Evolutionary conservation across 1,140 invertebrate species (phyloP).

Genomic region (Melipona quadrifasciata): DNA sequence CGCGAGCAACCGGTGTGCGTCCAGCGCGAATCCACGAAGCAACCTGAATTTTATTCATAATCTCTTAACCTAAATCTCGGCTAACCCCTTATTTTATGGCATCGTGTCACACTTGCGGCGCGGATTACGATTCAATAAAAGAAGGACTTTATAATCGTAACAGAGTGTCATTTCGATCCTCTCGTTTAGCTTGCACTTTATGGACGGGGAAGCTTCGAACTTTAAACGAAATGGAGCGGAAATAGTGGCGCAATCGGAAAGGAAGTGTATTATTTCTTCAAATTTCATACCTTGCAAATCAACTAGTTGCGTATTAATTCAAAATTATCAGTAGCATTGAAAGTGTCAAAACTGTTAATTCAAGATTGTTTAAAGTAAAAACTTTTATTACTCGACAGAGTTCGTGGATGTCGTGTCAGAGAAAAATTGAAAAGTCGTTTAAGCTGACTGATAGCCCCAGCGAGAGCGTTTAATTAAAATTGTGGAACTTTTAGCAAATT

Average conservation of each 20-base stretch:
- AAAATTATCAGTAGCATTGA: no score
- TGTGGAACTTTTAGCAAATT: no score
- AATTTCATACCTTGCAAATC: no score
- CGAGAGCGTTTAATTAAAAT: no score
- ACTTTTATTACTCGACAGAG: no score
- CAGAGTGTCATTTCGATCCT: neutral
- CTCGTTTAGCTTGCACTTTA: neutral
- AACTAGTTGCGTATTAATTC: no score
- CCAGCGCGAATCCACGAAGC: neutral
- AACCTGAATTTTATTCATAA: constrained; percentile 21
- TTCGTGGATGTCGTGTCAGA: no score
- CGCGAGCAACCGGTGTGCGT: neutral
- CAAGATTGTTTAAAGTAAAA: no score
- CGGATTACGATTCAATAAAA: neutral
- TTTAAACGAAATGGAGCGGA: neutral
- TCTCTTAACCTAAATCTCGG: constrained; percentile 30
- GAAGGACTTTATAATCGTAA: neutral
- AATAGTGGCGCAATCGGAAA: neutral
- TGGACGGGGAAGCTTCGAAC: neutral
- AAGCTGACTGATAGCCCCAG: no score
- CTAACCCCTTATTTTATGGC: neutral
- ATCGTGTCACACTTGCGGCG: neutral
- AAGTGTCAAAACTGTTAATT: no score
- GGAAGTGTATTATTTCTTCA: no score
- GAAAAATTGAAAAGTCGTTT: no score